phyloP scores from a whole-genome alignment of 2,113 vertebrate species.

The Boleophthalmus pectinirostris region DNA sequence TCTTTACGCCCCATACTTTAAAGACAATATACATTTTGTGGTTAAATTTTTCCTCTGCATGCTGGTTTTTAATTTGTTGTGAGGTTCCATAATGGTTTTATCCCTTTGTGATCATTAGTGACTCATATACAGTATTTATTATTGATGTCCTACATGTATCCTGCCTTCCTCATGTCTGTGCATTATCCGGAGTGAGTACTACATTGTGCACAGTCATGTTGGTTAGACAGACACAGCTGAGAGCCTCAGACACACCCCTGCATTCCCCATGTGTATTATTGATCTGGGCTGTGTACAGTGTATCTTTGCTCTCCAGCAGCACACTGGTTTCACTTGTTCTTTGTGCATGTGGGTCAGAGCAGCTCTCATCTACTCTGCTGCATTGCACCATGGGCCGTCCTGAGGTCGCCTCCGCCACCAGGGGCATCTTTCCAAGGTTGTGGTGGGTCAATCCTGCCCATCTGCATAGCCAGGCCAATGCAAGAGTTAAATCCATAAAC shows the following conservation, averaged over 20 bases:
- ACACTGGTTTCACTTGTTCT: constrained; percentile 21
- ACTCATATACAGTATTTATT: neutral
- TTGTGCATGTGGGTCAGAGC: constrained; percentile 39
- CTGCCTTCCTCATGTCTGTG: neutral
- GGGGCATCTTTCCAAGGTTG: constrained; percentile 71
- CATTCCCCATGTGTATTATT: constrained; percentile 21
- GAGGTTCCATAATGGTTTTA: neutral
- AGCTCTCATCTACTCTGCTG: constrained; percentile 72
- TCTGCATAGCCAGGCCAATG: constrained; percentile 60
- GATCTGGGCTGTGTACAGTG: constrained; percentile 21
- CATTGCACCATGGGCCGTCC: constrained; percentile 74
- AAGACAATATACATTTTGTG: neutral
- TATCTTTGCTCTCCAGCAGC: constrained; percentile 25
- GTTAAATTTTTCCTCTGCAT: neutral
- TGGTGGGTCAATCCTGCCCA: constrained; percentile 67
- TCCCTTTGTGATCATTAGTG: neutral
- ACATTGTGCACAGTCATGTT: constrained; percentile 42
- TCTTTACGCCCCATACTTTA: neutral
- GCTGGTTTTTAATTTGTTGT: neutral
- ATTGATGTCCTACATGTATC: constrained; percentile 2
- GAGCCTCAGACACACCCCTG: constrained; percentile 53
- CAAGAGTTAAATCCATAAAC: constrained; percentile 55
- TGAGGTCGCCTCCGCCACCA: constrained; percentile 61
- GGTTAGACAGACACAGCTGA: constrained; percentile 31
- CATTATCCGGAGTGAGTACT: constrained; percentile 9